These are phyloP conservation scores for Noctua janthina DNA, from an alignment of 2,888 invertebrate genomes.

Conservation along the genomic window DNA sequence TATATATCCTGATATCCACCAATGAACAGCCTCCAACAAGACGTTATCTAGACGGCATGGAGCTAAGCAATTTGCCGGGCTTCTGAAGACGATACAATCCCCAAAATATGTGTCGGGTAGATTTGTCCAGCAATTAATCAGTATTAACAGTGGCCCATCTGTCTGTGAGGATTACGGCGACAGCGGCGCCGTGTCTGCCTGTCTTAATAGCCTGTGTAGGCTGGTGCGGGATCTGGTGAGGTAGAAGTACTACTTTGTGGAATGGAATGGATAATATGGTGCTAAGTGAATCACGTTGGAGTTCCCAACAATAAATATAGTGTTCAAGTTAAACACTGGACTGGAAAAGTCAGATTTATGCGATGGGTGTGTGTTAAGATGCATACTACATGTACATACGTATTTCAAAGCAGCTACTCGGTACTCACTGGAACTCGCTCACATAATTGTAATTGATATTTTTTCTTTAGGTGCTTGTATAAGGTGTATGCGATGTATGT, in stretches of 20 bases:
- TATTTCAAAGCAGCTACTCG: not conserved
- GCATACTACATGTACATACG: not conserved
- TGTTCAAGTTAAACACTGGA: not conserved
- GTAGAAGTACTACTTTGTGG: constrained; percentile 33
- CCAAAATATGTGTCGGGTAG: constrained; percentile 70
- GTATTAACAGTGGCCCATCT: constrained; percentile 70
- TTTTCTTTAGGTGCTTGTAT: not conserved
- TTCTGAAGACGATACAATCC: constrained; percentile 65
- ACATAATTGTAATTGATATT: not conserved
- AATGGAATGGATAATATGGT: not conserved
- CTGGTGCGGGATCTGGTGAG: not conserved
- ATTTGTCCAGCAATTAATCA: constrained; percentile 71
- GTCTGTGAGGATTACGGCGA: constrained; percentile 68
- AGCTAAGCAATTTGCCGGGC: constrained; percentile 62
- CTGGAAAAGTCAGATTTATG: not conserved
- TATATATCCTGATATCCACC: constrained; percentile 14
- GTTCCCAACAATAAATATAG: not conserved
- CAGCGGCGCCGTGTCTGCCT: constrained; percentile 62
- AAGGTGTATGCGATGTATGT: not conserved
- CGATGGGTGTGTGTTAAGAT: not conserved
- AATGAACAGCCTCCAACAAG: constrained; percentile 43
- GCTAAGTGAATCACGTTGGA: not conserved
- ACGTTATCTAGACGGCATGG: constrained; percentile 50
- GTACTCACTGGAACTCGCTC: not conserved
- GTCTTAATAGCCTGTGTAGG: constrained; percentile 60